A percentile compares a stretch with the other conserved stretches of the same genome.
Evolutionary conservation across 1,140 invertebrate species (phyloP).

Genomic region (Periplaneta americana): DNA sequence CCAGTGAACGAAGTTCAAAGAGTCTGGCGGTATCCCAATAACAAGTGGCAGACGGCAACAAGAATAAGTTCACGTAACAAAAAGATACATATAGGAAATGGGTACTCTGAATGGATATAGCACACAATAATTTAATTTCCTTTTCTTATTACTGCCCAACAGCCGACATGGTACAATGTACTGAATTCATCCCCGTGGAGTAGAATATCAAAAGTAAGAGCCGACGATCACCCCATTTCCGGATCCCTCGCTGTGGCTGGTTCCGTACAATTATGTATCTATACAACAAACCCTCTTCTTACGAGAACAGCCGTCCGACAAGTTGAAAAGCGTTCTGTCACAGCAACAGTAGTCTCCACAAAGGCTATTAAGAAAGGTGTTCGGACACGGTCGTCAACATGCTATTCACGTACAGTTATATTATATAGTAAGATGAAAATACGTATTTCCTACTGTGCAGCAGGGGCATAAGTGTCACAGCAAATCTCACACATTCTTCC

Average conservation of each 20-base stretch:
- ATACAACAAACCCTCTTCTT: neutral
- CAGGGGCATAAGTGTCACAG: neutral
- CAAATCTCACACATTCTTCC: no score
- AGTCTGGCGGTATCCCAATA: no score
- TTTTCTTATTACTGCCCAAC: neutral
- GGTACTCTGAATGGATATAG: neutral
- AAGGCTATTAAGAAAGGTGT: no score
- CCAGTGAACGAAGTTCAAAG: no score
- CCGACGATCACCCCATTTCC: neutral
- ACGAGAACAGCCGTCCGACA: neutral
- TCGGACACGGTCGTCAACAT: neutral
- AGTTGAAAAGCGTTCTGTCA: neutral
- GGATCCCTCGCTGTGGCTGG: neutral
- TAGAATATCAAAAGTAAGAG: neutral
- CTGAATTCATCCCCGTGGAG: neutral
- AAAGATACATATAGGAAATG: neutral
- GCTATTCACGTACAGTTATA: neutral
- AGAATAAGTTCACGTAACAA: no score
- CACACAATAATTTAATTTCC: neutral
- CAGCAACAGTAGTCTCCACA: neutral
- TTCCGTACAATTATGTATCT: neutral
- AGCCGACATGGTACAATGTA: neutral
- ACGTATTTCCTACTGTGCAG: neutral
- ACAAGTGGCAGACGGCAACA: no score
- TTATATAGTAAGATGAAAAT: neutral